Conservation (phyloP, 2,888 invertebrate species). For the Ochropacha duplaris region DNA sequence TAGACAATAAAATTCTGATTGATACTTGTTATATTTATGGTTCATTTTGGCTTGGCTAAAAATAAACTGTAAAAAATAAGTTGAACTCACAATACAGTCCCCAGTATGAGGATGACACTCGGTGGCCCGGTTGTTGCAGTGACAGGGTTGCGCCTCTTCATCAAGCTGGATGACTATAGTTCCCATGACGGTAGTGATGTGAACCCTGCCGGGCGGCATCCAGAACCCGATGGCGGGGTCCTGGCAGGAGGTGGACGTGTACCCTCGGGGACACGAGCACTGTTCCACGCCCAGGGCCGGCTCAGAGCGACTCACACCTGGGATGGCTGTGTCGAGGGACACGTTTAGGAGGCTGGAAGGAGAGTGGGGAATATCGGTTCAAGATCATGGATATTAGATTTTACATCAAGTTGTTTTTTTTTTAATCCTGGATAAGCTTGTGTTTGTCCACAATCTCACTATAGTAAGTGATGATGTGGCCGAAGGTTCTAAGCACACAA, state of each 20-base stretch:
- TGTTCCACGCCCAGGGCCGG: slow-evolving; percentile 93
- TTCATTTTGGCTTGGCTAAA: too few species aligned
- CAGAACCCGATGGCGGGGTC: slow-evolving; percentile 92
- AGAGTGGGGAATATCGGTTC: too few species aligned
- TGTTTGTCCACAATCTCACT: too few species aligned
- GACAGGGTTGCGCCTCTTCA: slow-evolving; percentile 90
- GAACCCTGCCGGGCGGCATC: slow-evolving; percentile 80
- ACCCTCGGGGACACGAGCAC: slow-evolving; percentile 91
- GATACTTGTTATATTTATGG: too few species aligned
- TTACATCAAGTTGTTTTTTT: too few species aligned
- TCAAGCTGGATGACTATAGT: slow-evolving; percentile 90
- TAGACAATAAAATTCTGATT: too few species aligned
- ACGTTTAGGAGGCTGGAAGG: slow-evolving; percentile 85
- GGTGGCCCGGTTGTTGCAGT: slow-evolving; percentile 90
- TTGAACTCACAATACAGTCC: slow-evolving; percentile 88
- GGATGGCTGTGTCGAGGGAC: slow-evolving; percentile 91
- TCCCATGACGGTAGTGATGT: slow-evolving; percentile 79
- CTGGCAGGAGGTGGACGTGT: slow-evolving; percentile 95
- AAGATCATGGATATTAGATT: too few species aligned
- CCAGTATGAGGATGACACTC: slow-evolving; percentile 93
- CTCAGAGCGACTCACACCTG: slow-evolving; percentile 85
- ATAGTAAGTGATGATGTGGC: too few species aligned
- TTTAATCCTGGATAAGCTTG: too few species aligned
- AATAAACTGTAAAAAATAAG: too few species aligned
- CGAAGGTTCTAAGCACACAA: too few species aligned